Evolutionary conservation across 2,797 vertebrate species (phyloP).

Genomic region (Sparidentex hasta): DNA sequence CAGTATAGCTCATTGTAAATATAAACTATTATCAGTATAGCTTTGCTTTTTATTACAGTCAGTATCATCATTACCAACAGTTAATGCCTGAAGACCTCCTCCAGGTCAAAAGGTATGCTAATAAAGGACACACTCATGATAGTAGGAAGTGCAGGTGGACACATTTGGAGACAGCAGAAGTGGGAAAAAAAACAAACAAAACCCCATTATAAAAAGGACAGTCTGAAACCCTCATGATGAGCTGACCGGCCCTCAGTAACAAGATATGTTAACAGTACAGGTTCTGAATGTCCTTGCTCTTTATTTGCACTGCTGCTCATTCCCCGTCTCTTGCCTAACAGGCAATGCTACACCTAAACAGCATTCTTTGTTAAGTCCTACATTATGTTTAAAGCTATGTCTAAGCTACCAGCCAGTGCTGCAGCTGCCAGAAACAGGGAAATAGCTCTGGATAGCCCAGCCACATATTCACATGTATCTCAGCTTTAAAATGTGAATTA

Average conservation of each 20-base stretch:
- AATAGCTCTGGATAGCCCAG: not conserved
- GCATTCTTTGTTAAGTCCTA: not conserved
- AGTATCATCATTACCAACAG: not conserved
- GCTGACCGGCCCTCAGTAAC: not conserved
- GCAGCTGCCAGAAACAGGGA: not conserved
- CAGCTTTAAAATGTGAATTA: slow-evolving; percentile 1
- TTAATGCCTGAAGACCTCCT: not conserved
- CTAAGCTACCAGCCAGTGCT: not conserved
- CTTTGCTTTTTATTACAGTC: not conserved
- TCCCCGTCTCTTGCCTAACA: not conserved
- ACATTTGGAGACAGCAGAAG: not conserved
- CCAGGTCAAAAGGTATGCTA: not conserved
- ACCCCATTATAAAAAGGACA: not conserved
- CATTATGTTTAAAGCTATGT: slow-evolving; percentile 1
- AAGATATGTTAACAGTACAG: not conserved
- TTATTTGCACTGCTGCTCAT: not conserved
- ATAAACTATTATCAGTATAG: not conserved
- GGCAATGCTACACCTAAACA: not conserved
- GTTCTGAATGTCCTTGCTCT: not conserved
- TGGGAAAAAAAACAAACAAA: not conserved
- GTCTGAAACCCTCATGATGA: not conserved
- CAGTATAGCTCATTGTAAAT: not conserved
- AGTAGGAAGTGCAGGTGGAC: not conserved
- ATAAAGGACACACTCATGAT: not conserved
- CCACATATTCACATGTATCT: not conserved